phyloP scores from a whole-genome alignment of 2,888 invertebrate species.

The Ennomos fuscantarius region DNA sequence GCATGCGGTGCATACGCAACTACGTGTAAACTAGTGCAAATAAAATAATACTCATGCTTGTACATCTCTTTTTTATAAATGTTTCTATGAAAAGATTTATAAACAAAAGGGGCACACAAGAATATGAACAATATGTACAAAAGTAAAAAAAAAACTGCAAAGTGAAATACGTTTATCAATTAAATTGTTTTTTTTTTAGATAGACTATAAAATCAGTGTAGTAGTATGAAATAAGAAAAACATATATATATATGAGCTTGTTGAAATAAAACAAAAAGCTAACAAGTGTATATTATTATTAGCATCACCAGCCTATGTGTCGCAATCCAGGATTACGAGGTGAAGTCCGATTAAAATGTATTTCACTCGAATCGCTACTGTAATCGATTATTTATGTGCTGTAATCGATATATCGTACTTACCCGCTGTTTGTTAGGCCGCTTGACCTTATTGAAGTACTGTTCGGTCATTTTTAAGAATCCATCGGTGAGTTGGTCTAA shows the following conservation, averaged over 20 bases:
- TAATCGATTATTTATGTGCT: background rate
- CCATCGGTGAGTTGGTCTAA: slow-evolving; percentile 89
- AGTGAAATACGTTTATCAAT: background rate
- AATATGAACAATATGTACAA: slow-evolving; percentile 9
- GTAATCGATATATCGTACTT: slow-evolving; percentile 63
- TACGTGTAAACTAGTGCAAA: slow-evolving; percentile 65
- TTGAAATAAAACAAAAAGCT: slow-evolving; percentile 7
- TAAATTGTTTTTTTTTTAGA: too few species aligned
- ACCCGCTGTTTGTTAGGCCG: slow-evolving; percentile 92
- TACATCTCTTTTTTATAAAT: slow-evolving; percentile 15
- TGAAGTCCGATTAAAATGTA: slow-evolving; percentile 1
- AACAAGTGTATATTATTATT: slow-evolving; percentile 13
- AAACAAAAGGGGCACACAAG: slow-evolving; percentile 3
- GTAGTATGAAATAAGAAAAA: background rate
- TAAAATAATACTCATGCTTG: slow-evolving; percentile 35
- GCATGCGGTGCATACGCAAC: slow-evolving; percentile 70
- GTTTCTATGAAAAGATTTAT: slow-evolving; percentile 14
- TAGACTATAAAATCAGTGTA: slow-evolving; percentile 2
- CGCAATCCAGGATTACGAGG: background rate
- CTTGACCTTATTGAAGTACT: slow-evolving; percentile 95
- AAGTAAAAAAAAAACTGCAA: background rate
- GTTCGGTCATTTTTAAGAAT: slow-evolving; percentile 93
- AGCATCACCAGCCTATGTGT: slow-evolving; percentile 8
- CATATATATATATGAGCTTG: background rate
- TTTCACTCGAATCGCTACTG: slow-evolving; percentile 1